These are phyloP conservation scores for Brachionus plicatilis DNA, from an alignment of 1,140 invertebrate species.

Conservation along the genomic window DNA sequence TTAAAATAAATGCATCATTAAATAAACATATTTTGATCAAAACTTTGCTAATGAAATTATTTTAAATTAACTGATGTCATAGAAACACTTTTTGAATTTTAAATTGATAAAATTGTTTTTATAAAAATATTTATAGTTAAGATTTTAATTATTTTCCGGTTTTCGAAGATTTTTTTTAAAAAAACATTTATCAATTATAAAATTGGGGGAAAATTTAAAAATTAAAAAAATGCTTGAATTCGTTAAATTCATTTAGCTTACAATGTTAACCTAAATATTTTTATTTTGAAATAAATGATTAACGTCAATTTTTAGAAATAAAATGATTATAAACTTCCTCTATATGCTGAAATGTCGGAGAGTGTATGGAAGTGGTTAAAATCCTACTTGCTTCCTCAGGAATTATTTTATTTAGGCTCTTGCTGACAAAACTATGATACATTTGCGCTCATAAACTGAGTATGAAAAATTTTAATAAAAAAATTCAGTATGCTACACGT, in stretches of 20 bases:
- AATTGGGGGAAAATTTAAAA: too few species aligned
- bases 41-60: too few species aligned
- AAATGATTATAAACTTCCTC: background rate
- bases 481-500: background rate
- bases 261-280: background rate
- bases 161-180: too few species aligned
- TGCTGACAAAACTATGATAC: background rate
- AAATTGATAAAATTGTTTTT: background rate
- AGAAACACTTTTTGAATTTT: background rate
- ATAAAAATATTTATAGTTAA: background rate
- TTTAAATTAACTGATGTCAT: background rate
- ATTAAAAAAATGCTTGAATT: too few species aligned
- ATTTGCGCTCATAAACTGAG: background rate
- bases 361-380: background rate
- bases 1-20: background rate
- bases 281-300: background rate
- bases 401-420: background rate
- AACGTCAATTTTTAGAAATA: background rate
- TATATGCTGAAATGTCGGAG: background rate
- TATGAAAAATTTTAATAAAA: background rate
- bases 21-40: background rate
- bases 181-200: too few species aligned
- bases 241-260: too few species aligned
- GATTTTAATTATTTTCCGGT: too few species aligned
- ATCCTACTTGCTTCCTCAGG: background rate